Evolutionary conservation across 2,113 vertebrate species (phyloP), one percentile per base, ranked within the genome.

Genomic region (Craseonycteris thonglongyai): DNA sequence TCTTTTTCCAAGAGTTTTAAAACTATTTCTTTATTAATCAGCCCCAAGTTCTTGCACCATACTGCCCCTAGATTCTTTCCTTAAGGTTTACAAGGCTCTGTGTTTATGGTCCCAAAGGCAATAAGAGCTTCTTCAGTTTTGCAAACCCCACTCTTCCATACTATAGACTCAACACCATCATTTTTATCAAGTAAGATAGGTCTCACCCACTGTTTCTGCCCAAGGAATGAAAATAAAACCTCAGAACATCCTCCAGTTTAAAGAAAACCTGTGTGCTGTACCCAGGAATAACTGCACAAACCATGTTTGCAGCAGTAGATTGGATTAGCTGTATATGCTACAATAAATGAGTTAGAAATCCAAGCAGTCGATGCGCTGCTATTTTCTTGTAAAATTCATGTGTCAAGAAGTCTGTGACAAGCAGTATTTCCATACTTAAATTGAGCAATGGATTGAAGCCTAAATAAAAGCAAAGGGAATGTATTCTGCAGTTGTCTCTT

Each of bases 401-500:
- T 96, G 97, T 96, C 96, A 96, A 95, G 94, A 97, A 97, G 84
- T 95, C 96, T 98, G 96, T 97, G 97, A 96, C 97, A 98, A 98
- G 97, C 88, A 85, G 87, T 92, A 97, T 98, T 98, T 97, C 97
- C 97, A 97, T 98, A 95, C 96, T 97, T 97, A 97, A 97, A 97
- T 94, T 98, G 97, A 98, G 76, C 92, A 93, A 96, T 69, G 82
- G 88, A 97, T 98, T 97, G 97, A 97, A 96, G 75, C 72, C 94
- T 85, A 86, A 94, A 95, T 95, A 97, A 96, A 75, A 59, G 42
- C 40, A 79, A 91, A 93, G 65, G 85, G 80, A 94, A 95, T 95
- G 76, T 82, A 90, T 96, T 96, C 85, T 95, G 56, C 74, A 85
- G 75, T 92, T 92, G 88, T 96, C 71, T 93, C 95, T 97, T 93